Evolutionary conservation across 1,140 invertebrate genomes (phyloP).

Genomic region (Lepidurus packardi): DNA sequence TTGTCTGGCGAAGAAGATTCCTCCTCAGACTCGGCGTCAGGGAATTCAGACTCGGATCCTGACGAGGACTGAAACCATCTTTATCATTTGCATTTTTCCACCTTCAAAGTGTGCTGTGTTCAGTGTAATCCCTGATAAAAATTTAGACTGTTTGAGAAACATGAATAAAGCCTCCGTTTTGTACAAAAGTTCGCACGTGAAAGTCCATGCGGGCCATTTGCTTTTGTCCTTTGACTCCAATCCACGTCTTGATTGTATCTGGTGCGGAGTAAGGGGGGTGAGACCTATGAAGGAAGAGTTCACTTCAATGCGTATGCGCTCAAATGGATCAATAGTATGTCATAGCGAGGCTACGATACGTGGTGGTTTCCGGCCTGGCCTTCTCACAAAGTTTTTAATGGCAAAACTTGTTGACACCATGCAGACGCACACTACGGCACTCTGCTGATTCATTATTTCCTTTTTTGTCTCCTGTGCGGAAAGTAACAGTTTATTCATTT

Average conservation of each 20-base stretch:
- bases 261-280: background rate
- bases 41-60: background rate
- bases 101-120: background rate
- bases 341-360: background rate
- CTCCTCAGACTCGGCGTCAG: background rate
- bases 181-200: background rate
- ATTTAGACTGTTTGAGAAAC: background rate
- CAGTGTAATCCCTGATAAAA: background rate
- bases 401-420: conserved; percentile 19
- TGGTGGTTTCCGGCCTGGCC: background rate
- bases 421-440: conserved; percentile 7
- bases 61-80: background rate
- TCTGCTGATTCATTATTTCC: background rate
- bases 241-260: background rate
- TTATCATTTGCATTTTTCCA: background rate
- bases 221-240: background rate
- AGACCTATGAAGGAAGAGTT: background rate
- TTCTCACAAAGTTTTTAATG: background rate
- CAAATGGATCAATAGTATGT: background rate
- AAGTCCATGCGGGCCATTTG: background rate
- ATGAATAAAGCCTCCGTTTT: background rate
- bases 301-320: background rate
- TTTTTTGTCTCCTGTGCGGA: background rate
- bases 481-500: background rate
- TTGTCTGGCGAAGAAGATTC: conserved; percentile 31